Base-by-base conservation (phyloP, 2,888 invertebrate genomes). In the Acronicta alni region DNA sequence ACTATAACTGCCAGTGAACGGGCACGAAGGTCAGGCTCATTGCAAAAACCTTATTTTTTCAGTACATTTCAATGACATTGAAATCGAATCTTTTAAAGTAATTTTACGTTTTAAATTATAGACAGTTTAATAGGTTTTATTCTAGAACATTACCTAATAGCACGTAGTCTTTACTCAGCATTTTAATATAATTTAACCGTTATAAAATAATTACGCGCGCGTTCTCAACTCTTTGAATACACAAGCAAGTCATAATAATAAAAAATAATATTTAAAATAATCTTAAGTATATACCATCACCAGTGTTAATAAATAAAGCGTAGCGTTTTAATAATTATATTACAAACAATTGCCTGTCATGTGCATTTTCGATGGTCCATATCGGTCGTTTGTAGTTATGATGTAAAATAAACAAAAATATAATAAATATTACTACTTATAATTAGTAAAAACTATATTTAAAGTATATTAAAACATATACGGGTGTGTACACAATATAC, bases 341-440 rank as follows among this genome's bases (percentile, higher is more conserved):
- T 79, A 80, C 72, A 81, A 64, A 77, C 53, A 75, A 60, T 57
- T 55, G 47, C 53, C 84, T 87, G 90, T 89, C 88, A 92, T 92
- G 93, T 93, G 93, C 88, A 92, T 82, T 90, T 92, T 91, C 84
- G 91, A 89, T 82, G 91, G 93, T 93, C 93, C 92, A 81, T 78
- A 30, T 75, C 81, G 90, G 88, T 90, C 90, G 78, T 75, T 72
- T 55, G 57, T 42, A 39, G 38, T 47, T 56, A 51, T 55, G 39
- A 63, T 69, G 57, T 61, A 45, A 52, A 51, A 58, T 41, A 61
- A 23, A 60, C 30, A 44, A 58, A 39, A 38, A 53, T n/a, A 23
- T 49, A 56, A 48, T 32, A 32, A 53, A 55, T 54, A 62, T 39
- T 45, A 41, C 42, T 45, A 41, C 42, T 57, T 56, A 58, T 17